Evolutionary conservation across 1,140 invertebrate genomes (phyloP).

Genomic region (Thaumetopoea pityocampa): DNA sequence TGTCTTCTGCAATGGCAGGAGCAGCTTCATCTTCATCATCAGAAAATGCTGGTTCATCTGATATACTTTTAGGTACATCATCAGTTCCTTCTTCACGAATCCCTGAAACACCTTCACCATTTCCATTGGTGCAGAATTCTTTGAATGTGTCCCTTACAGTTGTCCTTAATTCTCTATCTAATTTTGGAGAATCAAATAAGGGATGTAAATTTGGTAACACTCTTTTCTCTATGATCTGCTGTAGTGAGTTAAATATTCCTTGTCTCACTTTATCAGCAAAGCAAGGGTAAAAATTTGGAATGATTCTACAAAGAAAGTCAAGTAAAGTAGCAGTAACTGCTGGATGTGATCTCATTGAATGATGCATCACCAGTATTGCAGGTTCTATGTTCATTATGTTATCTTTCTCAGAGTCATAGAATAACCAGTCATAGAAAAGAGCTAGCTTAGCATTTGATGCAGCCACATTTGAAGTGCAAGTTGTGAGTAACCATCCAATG

Average conservation of each 20-base stretch:
- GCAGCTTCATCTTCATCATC: conserved; percentile 86
- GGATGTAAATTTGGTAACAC: conserved; percentile 92
- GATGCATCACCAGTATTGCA: conserved; percentile 98
- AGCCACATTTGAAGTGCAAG: conserved; percentile 95
- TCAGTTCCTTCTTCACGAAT: conserved; percentile 75
- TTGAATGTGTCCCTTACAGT: conserved; percentile 93
- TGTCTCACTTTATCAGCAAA: conserved; percentile 89
- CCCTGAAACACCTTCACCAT: conserved; percentile 67
- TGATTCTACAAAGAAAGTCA: conserved; percentile 97
- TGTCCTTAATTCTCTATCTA: conserved; percentile 91
- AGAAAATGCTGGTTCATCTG: conserved; percentile 85
- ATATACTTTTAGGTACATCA: conserved; percentile 52
- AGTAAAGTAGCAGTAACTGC: conserved; percentile 95
- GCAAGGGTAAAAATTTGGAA: conserved; percentile 93
- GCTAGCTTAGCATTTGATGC: conserved; percentile 97
- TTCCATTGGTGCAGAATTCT: conserved; percentile 87
- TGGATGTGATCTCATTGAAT: conserved; percentile 97
- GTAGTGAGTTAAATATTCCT: conserved; percentile 94
- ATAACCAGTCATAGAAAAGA: conserved; percentile 98
- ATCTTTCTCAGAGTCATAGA: conserved; percentile 96
- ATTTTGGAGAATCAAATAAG: conserved; percentile 94
- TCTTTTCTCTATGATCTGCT: conserved; percentile 95
- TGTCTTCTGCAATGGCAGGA: conserved; percentile 81
- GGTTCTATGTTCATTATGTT: conserved; percentile 99
- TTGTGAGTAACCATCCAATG: conserved; percentile 97